These are phyloP conservation scores for Bolinopsis microptera DNA, from an alignment of 37 sponge, comb jelly and placozoan genomes.

Conservation along the genomic window DNA sequence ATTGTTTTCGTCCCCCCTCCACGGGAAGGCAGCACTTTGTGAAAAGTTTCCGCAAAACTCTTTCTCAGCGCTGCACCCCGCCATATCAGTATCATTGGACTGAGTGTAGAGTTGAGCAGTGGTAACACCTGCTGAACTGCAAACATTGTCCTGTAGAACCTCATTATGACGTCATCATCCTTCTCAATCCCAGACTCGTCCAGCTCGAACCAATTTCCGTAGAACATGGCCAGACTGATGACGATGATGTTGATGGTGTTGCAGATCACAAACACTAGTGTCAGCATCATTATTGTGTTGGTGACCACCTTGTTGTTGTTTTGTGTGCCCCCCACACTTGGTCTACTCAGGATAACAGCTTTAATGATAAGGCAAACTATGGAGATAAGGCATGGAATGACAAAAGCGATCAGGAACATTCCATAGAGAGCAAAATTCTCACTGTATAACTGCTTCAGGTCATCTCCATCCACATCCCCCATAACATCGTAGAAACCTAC, in stretches of 20 bases:
- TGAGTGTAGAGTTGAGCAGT: not conserved
- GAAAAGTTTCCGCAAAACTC: too few species aligned
- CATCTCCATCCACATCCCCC: not conserved
- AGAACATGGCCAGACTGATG: not conserved
- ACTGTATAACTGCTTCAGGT: not conserved
- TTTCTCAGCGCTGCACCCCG: not conserved
- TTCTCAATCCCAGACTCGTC: not conserved
- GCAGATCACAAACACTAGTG: not conserved
- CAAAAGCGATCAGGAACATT: not conserved
- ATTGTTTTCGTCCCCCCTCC: too few species aligned
- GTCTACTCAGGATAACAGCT: not conserved
- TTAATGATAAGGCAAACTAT: not conserved
- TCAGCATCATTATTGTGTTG: slow-evolving; percentile 18
- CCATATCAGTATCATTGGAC: slow-evolving; percentile 22
- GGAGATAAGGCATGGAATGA: not conserved
- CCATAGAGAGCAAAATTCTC: not conserved
- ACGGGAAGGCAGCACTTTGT: too few species aligned
- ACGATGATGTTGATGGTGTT: not conserved
- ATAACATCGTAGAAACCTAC: not conserved
- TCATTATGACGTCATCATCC: not conserved
- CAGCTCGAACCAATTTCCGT: not conserved
- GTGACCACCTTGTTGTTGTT: slow-evolving; percentile 2
- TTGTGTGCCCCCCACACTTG: not conserved
- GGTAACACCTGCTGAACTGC: slow-evolving; percentile 8
- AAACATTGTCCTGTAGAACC: not conserved